Evolutionary conservation across 2,888 invertebrate species (phyloP).

Genomic region (Eulithis prunata): DNA sequence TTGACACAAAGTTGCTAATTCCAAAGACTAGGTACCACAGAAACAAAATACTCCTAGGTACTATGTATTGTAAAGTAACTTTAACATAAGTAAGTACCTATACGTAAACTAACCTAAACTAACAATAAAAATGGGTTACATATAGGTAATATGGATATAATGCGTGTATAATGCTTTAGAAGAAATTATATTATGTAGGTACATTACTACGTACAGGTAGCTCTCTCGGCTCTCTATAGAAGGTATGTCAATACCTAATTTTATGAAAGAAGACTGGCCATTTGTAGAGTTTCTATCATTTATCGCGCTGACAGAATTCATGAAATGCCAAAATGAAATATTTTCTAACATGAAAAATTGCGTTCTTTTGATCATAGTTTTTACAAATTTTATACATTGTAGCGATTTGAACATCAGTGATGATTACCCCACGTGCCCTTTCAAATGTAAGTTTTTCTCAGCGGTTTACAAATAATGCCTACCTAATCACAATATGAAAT

Average conservation of each 20-base stretch:
- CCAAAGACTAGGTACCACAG: too few species aligned
- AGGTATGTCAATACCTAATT: conserved; percentile 14
- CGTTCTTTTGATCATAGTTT: conserved; percentile 69
- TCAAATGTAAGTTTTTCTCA: conserved; percentile 63
- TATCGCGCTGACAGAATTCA: conserved; percentile 46
- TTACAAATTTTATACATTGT: conserved; percentile 61
- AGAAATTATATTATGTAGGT: too few species aligned
- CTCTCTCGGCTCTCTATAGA: too few species aligned
- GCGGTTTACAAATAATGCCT: neutral
- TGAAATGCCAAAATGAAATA: conserved; percentile 65
- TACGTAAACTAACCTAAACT: too few species aligned
- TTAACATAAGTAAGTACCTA: too few species aligned
- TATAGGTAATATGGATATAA: too few species aligned
- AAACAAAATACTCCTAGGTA: too few species aligned
- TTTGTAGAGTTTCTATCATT: conserved; percentile 36
- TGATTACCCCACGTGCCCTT: conserved; percentile 59
- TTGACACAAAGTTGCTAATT: too few species aligned
- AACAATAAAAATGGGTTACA: too few species aligned
- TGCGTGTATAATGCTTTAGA: too few species aligned
- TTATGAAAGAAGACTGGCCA: conserved; percentile 45
- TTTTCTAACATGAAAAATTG: conserved; percentile 74
- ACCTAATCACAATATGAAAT: neutral
- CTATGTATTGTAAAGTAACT: too few species aligned
- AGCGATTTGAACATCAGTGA: conserved; percentile 55
- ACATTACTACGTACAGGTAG: too few species aligned